These are phyloP conservation scores for Urechis unicinctus DNA, from an alignment of 2,888 invertebrate species.

Conservation along the genomic window DNA sequence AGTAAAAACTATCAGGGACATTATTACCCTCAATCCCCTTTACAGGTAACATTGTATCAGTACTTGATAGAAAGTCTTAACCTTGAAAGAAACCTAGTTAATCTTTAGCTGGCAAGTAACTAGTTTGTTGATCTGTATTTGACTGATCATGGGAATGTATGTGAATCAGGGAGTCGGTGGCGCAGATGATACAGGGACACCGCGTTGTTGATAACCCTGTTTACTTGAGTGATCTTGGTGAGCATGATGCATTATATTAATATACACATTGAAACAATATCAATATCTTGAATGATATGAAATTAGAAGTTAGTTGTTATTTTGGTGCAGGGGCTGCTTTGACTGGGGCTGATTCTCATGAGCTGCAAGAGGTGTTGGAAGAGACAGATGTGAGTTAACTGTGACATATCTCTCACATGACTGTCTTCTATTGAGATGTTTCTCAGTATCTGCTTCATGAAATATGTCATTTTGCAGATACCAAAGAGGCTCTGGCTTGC, in stretches of 20 bases:
- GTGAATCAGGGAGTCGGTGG: conserved; percentile 76
- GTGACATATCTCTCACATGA: too few species aligned
- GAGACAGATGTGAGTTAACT: conserved; percentile 77
- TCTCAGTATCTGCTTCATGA: too few species aligned
- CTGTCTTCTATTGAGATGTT: too few species aligned
- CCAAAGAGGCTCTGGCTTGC: conserved; percentile 85
- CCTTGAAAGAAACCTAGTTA: too few species aligned
- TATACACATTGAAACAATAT: neutral
- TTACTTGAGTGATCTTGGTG: conserved; percentile 88
- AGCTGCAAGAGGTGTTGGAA: conserved; percentile 85
- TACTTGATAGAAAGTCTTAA: neutral
- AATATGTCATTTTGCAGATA: conserved; percentile 75
- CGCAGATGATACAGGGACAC: conserved; percentile 94
- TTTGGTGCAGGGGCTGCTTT: conserved; percentile 65
- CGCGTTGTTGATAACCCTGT: conserved; percentile 97
- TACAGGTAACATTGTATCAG: conserved; percentile 55
- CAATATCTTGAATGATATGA: neutral
- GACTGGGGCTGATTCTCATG: conserved; percentile 77
- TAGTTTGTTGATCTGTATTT: neutral
- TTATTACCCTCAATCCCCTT: conserved; percentile 89
- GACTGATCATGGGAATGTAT: neutral
- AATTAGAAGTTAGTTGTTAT: neutral
- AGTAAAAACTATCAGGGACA: conserved; percentile 94
- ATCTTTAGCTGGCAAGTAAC: too few species aligned
- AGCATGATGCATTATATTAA: too few species aligned